phyloP scores from a whole-genome alignment of 2,888 invertebrate genomes.

The Meliscaeva auricollis region DNA sequence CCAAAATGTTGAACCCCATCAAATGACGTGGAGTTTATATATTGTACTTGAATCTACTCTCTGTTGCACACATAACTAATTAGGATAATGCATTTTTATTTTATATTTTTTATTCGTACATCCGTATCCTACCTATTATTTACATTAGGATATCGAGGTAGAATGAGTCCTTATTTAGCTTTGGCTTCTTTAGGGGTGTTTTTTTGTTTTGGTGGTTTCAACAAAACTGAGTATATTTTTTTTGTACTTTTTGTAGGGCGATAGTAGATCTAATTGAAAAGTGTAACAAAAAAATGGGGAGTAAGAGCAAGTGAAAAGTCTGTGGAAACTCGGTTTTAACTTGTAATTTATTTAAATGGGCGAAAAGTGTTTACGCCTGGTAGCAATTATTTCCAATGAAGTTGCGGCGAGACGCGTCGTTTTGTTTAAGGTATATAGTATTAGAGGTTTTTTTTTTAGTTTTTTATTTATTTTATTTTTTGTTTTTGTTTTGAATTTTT shows the following conservation, averaged over 20 bases:
- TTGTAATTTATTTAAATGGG: slow-evolving; percentile 76
- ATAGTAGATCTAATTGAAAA: slow-evolving; percentile 70
- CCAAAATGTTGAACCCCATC: neutral
- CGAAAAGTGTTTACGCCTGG: slow-evolving; percentile 75
- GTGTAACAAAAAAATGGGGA: slow-evolving; percentile 42
- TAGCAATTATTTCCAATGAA: slow-evolving; percentile 75
- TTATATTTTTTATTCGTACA: slow-evolving; percentile 8
- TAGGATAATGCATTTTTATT: slow-evolving; percentile 72
- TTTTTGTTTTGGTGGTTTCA: neutral
- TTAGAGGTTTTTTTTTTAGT: slow-evolving; percentile 16
- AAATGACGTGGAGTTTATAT: neutral
- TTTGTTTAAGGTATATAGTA: slow-evolving; percentile 11
- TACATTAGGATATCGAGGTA: slow-evolving; percentile 27
- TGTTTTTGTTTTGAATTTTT: slow-evolving; percentile 16
- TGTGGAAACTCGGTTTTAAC: slow-evolving; percentile 68
- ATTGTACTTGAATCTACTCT: slow-evolving; percentile 21
- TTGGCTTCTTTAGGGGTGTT: neutral
- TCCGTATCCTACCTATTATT: slow-evolving; percentile 1
- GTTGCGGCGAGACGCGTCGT: slow-evolving; percentile 58
- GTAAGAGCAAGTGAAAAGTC: neutral
- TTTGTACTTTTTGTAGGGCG: slow-evolving; percentile 6
- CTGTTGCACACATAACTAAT: slow-evolving; percentile 73
- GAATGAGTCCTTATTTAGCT: slow-evolving; percentile 3
- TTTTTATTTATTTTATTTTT: too few relatives aligned
- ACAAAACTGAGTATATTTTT: too few relatives aligned